Base-by-base conservation (phyloP, 2,888 invertebrate species). In the Lepidonotus clava region DNA sequence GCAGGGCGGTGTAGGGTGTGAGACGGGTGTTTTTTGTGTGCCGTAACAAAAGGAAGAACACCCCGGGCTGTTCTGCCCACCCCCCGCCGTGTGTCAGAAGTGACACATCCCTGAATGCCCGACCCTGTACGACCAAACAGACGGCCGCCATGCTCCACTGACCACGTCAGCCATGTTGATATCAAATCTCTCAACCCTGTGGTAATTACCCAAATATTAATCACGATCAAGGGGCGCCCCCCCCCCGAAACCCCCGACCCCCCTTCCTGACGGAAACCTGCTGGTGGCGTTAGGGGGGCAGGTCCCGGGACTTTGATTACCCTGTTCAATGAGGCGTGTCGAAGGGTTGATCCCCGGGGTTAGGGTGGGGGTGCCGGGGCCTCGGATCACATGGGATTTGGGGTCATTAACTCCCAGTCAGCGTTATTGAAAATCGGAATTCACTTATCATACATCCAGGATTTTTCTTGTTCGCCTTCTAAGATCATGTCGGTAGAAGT, bases 181-280 rank as follows among this genome's bases (percentile, higher is more conserved):
- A 71, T 38, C 71, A 38, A 71, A 11, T 34, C 71, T 71, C 21
- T 71, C 21, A 71, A 11, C 6, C 36, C 66, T 4, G 11, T 38
- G 71, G 0, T 71, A 71, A 71, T 71, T 71, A 71, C 71, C 71
- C 34, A 38, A 71, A 71, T 71, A 71, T 71, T 71, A 71, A 71
- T 71, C 34, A 71, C 71, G 38, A 71, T 71, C 38, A 71, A 32
- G 36, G 71, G 34, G 8, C 36, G 36, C 34, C 11, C 66, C 66
- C 28, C 66, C 28, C 24, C 66, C 66, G 6, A 28, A 32, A 2
- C 66, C 66, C 34, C 67, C 34, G 14, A 21, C 71, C 38, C 71
- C 71, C 24, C 67, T 6, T 71, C 36, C 38, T 18, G 14, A 46
- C 46, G 46, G 4, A 0, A 61, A 28, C 61, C 1, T 61, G 61